These are phyloP conservation scores for Taphrorychus bicolor DNA, from an alignment of 2,888 invertebrate species.

Conservation along the genomic window DNA sequence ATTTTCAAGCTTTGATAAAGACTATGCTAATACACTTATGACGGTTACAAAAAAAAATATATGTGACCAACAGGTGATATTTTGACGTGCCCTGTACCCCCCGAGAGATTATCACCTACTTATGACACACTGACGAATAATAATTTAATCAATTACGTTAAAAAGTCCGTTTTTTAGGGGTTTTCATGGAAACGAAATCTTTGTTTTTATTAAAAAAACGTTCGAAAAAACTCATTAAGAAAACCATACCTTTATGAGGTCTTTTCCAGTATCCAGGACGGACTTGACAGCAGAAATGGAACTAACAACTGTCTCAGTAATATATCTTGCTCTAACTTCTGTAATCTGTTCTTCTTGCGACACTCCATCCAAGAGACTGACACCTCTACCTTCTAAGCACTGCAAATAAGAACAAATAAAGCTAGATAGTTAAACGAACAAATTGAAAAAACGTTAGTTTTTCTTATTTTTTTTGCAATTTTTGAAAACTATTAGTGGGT, in stretches of 20 bases:
- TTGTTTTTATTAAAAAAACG: neutral
- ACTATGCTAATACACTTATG: too few species aligned
- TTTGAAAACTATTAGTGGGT: too few species aligned
- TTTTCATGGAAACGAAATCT: too few species aligned
- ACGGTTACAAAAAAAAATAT: too few species aligned
- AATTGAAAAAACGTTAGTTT: neutral
- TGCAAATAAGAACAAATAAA: neutral
- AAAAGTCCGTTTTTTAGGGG: too few species aligned
- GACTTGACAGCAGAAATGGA: slow-evolving; percentile 74
- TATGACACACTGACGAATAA: too few species aligned
- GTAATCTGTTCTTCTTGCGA: slow-evolving; percentile 40
- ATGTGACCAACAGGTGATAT: too few species aligned
- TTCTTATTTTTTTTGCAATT: neutral
- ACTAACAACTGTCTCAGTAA: slow-evolving; percentile 76
- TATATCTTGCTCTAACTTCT: slow-evolving; percentile 67
- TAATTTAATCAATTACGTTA: too few species aligned
- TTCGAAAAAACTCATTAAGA: neutral
- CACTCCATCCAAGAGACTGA: slow-evolving; percentile 24
- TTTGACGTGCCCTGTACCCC: too few species aligned
- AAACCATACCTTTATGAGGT: slow-evolving; percentile 70
- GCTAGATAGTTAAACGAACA: neutral
- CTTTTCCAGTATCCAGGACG: slow-evolving; percentile 76
- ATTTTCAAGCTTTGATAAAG: too few species aligned
- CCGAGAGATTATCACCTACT: too few species aligned
- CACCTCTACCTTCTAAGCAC: slow-evolving; percentile 32